phyloP scores from a whole-genome alignment of 2,113 vertebrate species.

The Podarcis raffonei region DNA sequence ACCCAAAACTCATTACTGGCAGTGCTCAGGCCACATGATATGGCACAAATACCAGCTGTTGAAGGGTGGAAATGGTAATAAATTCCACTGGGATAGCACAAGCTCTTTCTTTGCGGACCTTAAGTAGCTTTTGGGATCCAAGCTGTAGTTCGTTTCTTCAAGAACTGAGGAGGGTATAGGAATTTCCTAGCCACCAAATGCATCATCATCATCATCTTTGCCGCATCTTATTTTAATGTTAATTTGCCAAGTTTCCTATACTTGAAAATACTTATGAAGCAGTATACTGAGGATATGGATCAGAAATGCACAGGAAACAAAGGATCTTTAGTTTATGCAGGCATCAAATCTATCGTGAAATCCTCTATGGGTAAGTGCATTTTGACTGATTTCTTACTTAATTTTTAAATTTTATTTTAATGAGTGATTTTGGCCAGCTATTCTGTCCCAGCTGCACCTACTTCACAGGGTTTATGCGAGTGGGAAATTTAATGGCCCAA shows the following conservation, averaged over 20 bases:
- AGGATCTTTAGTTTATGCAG: constrained; percentile 90
- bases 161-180: no score
- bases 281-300: constrained; percentile 94
- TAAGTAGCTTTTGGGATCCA: not conserved
- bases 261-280: constrained; percentile 94
- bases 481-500: not conserved
- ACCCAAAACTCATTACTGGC: not conserved
- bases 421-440: not conserved
- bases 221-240: not conserved
- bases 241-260: constrained; percentile 84
- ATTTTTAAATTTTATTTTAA: not conserved
- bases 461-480: not conserved
- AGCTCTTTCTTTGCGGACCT: not conserved
- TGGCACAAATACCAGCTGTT: not conserved
- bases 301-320: constrained; percentile 92
- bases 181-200: not conserved
- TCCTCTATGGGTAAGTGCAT: constrained; percentile 89
- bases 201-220: not conserved
- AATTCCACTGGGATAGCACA: not conserved
- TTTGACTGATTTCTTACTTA: constrained; percentile 23
- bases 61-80: not conserved
- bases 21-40: not conserved
- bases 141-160: not conserved
- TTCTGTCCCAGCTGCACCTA: not conserved
- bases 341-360: constrained; percentile 96